A percentile compares a stretch with the other conserved stretches of the same genome.
These are phyloP conservation scores for Thunnus maccoyii DNA, from an alignment of 2,113 vertebrate species.

Conservation along the genomic window DNA sequence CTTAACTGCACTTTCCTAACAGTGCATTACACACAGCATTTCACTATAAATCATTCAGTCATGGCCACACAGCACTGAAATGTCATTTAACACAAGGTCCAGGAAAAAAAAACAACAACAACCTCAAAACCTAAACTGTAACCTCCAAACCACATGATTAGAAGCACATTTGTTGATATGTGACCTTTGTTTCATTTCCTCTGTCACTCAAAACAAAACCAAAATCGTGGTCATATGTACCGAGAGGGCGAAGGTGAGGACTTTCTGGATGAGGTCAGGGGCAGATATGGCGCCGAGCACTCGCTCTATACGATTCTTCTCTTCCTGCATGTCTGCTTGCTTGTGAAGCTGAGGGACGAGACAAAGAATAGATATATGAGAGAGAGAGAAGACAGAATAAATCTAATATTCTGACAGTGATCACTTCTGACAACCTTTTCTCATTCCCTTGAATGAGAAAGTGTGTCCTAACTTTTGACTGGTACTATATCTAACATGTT, in stretches of 20 bases:
- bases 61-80: no score
- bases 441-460: no score
- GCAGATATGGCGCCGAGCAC: conserved; percentile 95
- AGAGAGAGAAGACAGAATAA: background rate
- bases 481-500: background rate
- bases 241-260: conserved; percentile 97
- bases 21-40: no score
- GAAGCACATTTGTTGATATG: no score
- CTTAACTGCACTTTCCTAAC: no score
- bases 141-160: no score
- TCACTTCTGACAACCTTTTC: no score
- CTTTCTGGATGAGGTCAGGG: conserved; percentile 97
- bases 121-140: no score
- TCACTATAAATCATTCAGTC: no score
- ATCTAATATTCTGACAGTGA: background rate
- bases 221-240: conserved; percentile 79
- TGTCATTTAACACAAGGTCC: no score
- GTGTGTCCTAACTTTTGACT: no score
- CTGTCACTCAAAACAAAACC: background rate
- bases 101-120: no score
- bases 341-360: conserved; percentile 91
- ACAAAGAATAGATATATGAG: background rate
- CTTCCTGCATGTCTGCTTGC: conserved; percentile 98
- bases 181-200: background rate
- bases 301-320: conserved; percentile 96